Conservation (phyloP, 2,797 vertebrate genomes). For the Trichosurus vulpecula region DNA sequence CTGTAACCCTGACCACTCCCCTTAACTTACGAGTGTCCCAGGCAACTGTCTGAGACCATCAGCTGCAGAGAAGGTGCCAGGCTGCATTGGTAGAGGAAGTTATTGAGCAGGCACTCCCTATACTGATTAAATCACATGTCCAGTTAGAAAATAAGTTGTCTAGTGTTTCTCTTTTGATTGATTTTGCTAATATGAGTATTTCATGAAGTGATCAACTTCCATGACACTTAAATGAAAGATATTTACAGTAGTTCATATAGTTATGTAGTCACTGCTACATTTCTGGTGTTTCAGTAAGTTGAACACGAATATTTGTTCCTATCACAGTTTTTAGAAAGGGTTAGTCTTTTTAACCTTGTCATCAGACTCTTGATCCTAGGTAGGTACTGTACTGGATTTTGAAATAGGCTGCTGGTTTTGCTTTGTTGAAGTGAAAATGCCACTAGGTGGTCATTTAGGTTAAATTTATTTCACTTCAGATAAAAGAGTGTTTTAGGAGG, state of each 20-base stretch:
- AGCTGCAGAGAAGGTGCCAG: neutral
- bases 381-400: conserved; percentile 18
- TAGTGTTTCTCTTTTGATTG: neutral
- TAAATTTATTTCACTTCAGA: conserved; percentile 30
- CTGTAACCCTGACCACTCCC: neutral
- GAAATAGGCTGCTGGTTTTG: conserved; percentile 45
- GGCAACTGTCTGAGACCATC: neutral
- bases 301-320: neutral
- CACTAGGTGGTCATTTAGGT: neutral
- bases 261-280: conserved; percentile 25
- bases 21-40: neutral
- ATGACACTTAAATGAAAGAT: neutral
- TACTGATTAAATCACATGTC: neutral
- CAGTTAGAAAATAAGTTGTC: neutral
- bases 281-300: conserved; percentile 35
- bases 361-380: neutral
- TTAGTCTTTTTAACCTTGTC: neutral
- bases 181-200: conserved; percentile 16
- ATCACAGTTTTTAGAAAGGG: conserved; percentile 20
- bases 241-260: conserved; percentile 9
- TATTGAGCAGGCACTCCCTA: neutral
- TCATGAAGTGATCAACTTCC: conserved; percentile 31
- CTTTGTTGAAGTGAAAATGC: conserved; percentile 30
- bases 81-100: neutral
- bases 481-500: conserved; percentile 28